A percentile compares a stretch with the other conserved stretches of the same genome.
Evolutionary conservation across 2,888 invertebrate genomes (phyloP).

Genomic region (Steinernema carpocapsae): DNA sequence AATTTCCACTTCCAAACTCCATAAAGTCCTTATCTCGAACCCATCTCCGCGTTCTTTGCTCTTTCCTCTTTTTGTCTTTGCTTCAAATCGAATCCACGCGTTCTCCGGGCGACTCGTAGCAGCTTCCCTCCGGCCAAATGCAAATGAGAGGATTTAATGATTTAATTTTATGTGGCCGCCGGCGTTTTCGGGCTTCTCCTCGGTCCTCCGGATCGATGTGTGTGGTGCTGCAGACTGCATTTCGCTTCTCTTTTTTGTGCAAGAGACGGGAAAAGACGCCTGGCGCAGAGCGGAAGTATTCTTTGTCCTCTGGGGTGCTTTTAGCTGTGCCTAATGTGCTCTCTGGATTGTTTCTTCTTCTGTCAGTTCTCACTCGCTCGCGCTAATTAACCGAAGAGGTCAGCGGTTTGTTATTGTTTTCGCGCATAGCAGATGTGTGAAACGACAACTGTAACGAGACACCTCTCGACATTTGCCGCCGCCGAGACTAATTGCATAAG

Average conservation of each 20-base stretch:
- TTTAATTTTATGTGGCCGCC: slow-evolving; percentile 34
- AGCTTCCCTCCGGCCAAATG: slow-evolving; percentile 14
- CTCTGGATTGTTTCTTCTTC: background rate
- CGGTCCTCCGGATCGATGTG: slow-evolving; percentile 27
- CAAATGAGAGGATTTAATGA: slow-evolving; percentile 35
- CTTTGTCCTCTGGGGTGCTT: slow-evolving; percentile 10
- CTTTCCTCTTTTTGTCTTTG: background rate
- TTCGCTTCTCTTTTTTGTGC: slow-evolving; percentile 24
- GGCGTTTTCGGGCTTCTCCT: slow-evolving; percentile 18
- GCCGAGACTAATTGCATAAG: slow-evolving; percentile 28
- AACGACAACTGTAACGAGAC: slow-evolving; percentile 18
- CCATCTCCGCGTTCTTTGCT: background rate
- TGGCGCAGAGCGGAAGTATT: background rate
- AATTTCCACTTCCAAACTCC: no score
- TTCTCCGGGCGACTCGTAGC: background rate
- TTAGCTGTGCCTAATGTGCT: background rate
- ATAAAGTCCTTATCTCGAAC: background rate
- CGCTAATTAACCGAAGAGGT: slow-evolving; percentile 32
- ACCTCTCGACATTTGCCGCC: slow-evolving; percentile 11
- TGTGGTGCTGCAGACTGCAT: slow-evolving; percentile 11
- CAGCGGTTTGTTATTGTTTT: slow-evolving; percentile 28
- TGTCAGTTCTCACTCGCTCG: background rate
- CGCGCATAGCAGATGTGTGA: slow-evolving; percentile 35
- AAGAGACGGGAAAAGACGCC: background rate
- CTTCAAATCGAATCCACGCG: background rate